Evolutionary conservation across 2,888 invertebrate species (phyloP), one percentile per base, ranked within the genome.

Genomic region (Lymantria monacha): DNA sequence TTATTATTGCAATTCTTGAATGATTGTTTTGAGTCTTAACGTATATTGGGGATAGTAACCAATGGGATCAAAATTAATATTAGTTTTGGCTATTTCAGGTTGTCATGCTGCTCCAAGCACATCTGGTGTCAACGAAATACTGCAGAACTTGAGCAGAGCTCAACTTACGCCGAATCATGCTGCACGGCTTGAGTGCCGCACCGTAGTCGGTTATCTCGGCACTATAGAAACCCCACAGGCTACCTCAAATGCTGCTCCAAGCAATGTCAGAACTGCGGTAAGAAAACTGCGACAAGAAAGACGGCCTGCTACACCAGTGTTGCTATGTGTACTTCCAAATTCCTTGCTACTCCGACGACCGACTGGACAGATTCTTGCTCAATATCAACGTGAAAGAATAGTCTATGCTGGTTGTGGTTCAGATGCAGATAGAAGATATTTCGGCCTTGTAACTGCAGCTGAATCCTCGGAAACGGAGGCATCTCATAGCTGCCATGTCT

Each of bases 201-300:
- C 96, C 0, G 94, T 99, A 1, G 97, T 99, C 0, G 98, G 98
- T 0, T 99, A 99, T 83, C 92, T 99, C 44, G 98, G 98, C 15
- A 98, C 98, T 0, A 97, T 99, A 59, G 98, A 98, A 86, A 98
- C 98, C 92, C 98, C 98, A 0, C 95, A 95, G 79, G 95, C 96
- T 63, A 92, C 96, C 42, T 92, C 95, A 47, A 94, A 94, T 43
- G 95, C 95, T 40, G 94, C 95, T 11, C 94, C 97, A 49, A 93
- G 95, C 79, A 94, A 96, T 13, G 95, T 98, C 12, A 93, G 96
- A 52, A 96, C 95, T 51, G 98, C 98, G 57, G 98, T 99, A 44
- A 93, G 97, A 55, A 95, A 97, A 70, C 89, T 98, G 42, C 93
- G 98, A 33, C 95, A 97, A 56, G 98, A 98, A 70, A 96, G 97